Conservation (phyloP, 2,113 vertebrate genomes). For the Emydura subglobosa region DNA sequence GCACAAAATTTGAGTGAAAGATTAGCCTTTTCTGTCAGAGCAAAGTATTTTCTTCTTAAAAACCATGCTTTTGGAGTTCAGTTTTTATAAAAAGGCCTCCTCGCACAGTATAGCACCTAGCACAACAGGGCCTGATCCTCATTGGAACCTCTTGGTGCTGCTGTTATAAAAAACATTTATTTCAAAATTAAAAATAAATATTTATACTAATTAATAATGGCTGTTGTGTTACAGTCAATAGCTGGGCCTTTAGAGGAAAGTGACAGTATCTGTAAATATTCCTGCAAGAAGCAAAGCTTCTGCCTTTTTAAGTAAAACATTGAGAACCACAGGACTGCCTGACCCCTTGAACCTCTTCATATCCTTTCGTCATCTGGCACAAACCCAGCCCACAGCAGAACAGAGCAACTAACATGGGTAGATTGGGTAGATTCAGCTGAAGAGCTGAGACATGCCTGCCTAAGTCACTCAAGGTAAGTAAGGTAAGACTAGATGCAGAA, state of each 20-base stretch:
- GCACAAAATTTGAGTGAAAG: not conserved
- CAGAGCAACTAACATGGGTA: not conserved
- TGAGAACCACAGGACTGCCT: not conserved
- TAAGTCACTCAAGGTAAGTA: not conserved
- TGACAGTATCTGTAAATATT: not conserved
- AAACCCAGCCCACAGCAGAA: not conserved
- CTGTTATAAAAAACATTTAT: not conserved
- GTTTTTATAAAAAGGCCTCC: not conserved
- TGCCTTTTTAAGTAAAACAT: not conserved
- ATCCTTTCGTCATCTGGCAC: not conserved
- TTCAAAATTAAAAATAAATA: not conserved
- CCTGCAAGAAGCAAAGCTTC: not conserved
- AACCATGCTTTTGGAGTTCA: not conserved
- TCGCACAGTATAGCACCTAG: not conserved
- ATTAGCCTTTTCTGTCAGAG: not conserved
- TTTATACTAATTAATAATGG: not conserved
- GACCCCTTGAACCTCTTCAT: not conserved
- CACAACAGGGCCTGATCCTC: not conserved
- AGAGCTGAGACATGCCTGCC: not conserved
- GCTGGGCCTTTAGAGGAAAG: not conserved
- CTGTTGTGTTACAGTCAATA: not conserved
- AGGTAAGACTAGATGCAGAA: not conserved
- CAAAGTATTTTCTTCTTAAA: not conserved
- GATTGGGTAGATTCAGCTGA: not conserved
- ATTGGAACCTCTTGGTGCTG: not conserved